Base-by-base conservation (phyloP, 2,113 vertebrate species). In the Oryzias celebensis region DNA sequence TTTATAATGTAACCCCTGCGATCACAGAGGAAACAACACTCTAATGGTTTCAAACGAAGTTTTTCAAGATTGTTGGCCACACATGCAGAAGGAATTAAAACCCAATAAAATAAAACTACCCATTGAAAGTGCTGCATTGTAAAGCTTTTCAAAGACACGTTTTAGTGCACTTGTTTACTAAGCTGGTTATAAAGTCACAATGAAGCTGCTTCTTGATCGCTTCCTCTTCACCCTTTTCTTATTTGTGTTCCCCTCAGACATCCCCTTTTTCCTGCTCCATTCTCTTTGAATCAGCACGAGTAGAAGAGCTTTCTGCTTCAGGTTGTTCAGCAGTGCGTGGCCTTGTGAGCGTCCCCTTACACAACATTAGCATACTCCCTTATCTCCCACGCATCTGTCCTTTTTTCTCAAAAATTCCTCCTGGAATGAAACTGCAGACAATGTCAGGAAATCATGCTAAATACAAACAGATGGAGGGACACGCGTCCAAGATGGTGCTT, bases 211-310 rank as follows among this genome's bases (percentile, higher is more conserved):
- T 88, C 73, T 66, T 62, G 77, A 84, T 85, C 55, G 26, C 79
- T 85, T 89, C 84, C 82, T 74, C 61, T 31, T 67, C 50, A 76
- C 77, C 81, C 82, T 79, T 89, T 85, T 84, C 85, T 81, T 70
- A 66, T 75, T 76, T 68, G 68, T 67, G 70, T 74, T 80, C 56
- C 62, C 51, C 62, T 80, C 52, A 69, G 68, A 83, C 77, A 66
- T 81, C 63, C 80, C 77, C 80, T 68, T 71, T 74, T 86, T 81
- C 71, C 78, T 78, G 65, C 23, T 56, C 71, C 60, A 69, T 83
- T 85, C 80, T 80, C 65, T 52, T 75, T 50, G 23, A 65, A 62
- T 65, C 42, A n/a, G 48, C 10, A 10, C 1, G 3, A 57, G 55
- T 41, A 58, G 63, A 73, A 53, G 46, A 65, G 58, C 36, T 62